These are phyloP conservation scores for Hylaeus anthracinus DNA, from an alignment of 1,140 invertebrate genomes.

Conservation along the genomic window DNA sequence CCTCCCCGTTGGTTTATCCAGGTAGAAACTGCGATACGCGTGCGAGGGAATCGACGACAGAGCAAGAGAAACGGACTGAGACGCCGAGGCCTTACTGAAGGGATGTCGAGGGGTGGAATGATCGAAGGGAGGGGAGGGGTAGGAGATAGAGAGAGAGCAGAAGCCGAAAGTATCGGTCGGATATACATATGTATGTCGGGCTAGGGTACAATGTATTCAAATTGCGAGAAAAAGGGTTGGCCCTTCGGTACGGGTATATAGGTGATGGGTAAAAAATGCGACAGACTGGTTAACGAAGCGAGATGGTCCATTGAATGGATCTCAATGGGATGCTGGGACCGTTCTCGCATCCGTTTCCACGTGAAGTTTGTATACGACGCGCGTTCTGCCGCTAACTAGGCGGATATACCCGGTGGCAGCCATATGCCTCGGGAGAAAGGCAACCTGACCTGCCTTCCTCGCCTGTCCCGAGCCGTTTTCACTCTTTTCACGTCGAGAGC, in stretches of 20 bases:
- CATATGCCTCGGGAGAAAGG: conserved; percentile 66
- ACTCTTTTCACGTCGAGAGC: background rate
- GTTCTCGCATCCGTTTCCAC: conserved; percentile 60
- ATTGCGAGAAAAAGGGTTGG: conserved; percentile 79
- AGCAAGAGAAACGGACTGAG: conserved; percentile 24
- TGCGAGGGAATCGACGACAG: conserved; percentile 42
- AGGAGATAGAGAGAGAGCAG: conserved; percentile 1
- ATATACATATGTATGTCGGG: conserved; percentile 81
- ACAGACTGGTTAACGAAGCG: conserved; percentile 82
- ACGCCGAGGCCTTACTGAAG: conserved; percentile 22
- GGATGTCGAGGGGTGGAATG: conserved; percentile 25
- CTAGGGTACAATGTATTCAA: conserved; percentile 81
- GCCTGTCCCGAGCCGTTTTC: background rate
- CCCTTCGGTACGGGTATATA: conserved; percentile 66
- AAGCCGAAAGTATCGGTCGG: conserved; percentile 75
- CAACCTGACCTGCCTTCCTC: conserved; percentile 47
- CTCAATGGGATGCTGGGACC: conserved; percentile 79
- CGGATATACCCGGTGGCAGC: conserved; percentile 68
- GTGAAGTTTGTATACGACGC: conserved; percentile 57
- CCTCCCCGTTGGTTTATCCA: conserved; percentile 64
- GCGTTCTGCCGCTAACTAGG: conserved; percentile 74
- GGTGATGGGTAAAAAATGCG: conserved; percentile 76
- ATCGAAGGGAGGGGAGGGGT: background rate
- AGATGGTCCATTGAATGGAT: conserved; percentile 79
- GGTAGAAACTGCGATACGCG: conserved; percentile 69